Percentiles rank a stretch among this genome's conserved stretches.
phyloP scores from a whole-genome alignment of 2,113 vertebrate species.

The Calonectris borealis region DNA sequence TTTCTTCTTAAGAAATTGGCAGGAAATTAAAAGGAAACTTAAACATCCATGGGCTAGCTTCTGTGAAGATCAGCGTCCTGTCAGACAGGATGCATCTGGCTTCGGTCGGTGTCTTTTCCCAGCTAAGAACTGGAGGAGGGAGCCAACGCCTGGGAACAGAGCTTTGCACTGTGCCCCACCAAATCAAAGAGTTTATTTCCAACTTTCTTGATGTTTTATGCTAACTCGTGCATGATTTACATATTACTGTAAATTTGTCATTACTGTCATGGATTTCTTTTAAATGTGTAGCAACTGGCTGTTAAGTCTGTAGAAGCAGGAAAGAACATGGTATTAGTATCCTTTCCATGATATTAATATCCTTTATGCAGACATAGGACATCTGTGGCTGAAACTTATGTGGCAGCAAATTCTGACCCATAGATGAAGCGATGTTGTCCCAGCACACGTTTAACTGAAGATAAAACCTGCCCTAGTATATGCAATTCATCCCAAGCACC shows the following conservation, averaged over 20 bases:
- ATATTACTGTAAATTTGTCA: background rate
- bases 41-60: background rate
- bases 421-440: background rate
- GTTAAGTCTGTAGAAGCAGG: background rate
- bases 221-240: background rate
- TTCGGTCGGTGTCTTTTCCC: background rate
- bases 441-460: background rate
- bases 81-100: constrained; percentile 20
- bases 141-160: constrained; percentile 18
- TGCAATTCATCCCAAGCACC: background rate
- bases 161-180: background rate
- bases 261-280: background rate
- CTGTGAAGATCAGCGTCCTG: background rate
- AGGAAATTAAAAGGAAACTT: constrained; percentile 49
- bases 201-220: background rate
- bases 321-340: background rate
- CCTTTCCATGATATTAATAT: background rate
- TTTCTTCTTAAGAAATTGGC: constrained; percentile 36
- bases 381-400: background rate
- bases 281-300: background rate
- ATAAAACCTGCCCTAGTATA: background rate
- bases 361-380: background rate
- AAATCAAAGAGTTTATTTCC: constrained; percentile 25
- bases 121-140: constrained; percentile 17
- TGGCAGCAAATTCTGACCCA: background rate